Conservation (phyloP, 2,113 vertebrate species). For the Stigmatopora argus region DNA sequence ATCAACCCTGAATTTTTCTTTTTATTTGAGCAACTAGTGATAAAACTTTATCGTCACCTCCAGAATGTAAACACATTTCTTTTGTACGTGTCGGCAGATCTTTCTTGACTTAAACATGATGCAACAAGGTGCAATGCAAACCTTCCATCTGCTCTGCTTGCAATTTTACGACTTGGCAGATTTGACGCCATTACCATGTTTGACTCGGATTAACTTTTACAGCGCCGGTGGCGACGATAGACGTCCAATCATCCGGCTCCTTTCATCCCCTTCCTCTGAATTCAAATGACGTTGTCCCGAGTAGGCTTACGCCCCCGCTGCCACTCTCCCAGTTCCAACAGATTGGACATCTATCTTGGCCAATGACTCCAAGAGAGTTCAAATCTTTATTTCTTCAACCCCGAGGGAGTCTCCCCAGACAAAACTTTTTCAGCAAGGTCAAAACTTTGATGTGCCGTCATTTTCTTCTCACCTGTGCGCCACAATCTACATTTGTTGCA, state of each 20-base stretch:
- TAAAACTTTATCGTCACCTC: neutral
- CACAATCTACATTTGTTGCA: constrained; percentile 39
- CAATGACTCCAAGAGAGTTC: neutral
- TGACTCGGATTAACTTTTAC: neutral
- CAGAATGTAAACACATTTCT: neutral
- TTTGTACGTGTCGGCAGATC: neutral
- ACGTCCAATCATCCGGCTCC: too few species aligned
- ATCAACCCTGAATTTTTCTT: too few species aligned
- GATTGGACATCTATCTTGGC: too few species aligned
- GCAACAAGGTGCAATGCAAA: constrained; percentile 7
- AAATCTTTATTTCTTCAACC: neutral
- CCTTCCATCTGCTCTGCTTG: neutral
- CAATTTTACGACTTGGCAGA: neutral
- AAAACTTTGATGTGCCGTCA: constrained; percentile 31
- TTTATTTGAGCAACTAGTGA: too few species aligned
- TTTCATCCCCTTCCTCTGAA: too few species aligned
- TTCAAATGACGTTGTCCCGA: too few species aligned
- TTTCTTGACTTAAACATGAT: constrained; percentile 1
- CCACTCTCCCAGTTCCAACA: too few species aligned
- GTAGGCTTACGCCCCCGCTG: too few species aligned
- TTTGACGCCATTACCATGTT: constrained; percentile 2
- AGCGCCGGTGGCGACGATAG: too few species aligned
- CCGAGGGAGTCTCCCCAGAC: constrained; percentile 7
- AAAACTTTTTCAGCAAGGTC: constrained; percentile 32
- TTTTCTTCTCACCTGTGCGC: neutral